phyloP scores from a whole-genome alignment of 1,140 invertebrate genomes.

The Pachyrhynchus sulphureomaculatus region DNA sequence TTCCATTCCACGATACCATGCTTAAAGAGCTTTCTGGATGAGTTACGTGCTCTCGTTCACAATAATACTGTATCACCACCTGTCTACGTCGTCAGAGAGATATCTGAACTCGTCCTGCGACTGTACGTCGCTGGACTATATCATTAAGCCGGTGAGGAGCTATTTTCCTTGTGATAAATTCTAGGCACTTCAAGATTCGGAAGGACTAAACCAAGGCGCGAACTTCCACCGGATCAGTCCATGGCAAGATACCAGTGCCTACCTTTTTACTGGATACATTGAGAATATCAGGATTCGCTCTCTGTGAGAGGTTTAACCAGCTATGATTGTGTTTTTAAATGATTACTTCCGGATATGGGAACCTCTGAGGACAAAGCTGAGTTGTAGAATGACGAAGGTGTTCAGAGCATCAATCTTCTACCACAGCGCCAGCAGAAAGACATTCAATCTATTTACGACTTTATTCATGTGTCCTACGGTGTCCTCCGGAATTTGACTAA shows the following conservation, averaged over 20 bases:
- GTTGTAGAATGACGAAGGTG: slow-evolving; percentile 45
- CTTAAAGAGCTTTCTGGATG: slow-evolving; percentile 5
- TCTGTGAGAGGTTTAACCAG: slow-evolving; percentile 42
- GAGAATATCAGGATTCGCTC: slow-evolving; percentile 41
- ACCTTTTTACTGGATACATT: slow-evolving; percentile 31
- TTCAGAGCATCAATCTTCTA: slow-evolving; percentile 49
- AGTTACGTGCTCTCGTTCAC: slow-evolving; percentile 33
- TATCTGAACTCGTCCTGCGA: slow-evolving; percentile 22
- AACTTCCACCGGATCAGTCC: slow-evolving; percentile 35
- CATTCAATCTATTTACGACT: slow-evolving; percentile 2
- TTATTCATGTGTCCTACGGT: too few species aligned
- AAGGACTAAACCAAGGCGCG: slow-evolving; percentile 39
- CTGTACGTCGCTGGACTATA: slow-evolving; percentile 6
- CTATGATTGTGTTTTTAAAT: slow-evolving; percentile 33
- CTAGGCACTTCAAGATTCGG: slow-evolving; percentile 37
- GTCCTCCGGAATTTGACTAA: too few species aligned
- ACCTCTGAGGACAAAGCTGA: slow-evolving; percentile 44
- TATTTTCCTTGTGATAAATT: slow-evolving; percentile 24
- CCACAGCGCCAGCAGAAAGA: slow-evolving; percentile 47
- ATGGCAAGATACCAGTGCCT: slow-evolving; percentile 36
- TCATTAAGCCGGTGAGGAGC: slow-evolving; percentile 30
- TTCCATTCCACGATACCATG: slow-evolving; percentile 24
- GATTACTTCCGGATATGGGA: slow-evolving; percentile 29
- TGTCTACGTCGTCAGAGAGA: slow-evolving; percentile 30
- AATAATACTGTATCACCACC: slow-evolving; percentile 15